phyloP scores from a whole-genome alignment of 2,888 invertebrate species.

The Rhodophaea formosa region DNA sequence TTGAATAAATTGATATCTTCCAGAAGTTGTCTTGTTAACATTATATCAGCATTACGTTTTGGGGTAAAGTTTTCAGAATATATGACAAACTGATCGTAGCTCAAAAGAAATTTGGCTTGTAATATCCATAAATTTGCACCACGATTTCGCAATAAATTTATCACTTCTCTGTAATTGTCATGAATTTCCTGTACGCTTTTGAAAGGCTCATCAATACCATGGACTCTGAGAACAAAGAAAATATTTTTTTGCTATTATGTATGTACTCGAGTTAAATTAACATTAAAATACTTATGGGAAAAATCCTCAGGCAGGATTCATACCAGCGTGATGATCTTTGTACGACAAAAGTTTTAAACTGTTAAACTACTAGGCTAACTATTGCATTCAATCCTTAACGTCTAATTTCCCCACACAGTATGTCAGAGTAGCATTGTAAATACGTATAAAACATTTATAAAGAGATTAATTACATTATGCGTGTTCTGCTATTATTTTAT shows the following conservation, averaged over 20 bases:
- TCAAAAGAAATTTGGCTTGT: conserved; percentile 62
- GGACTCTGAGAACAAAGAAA: conserved; percentile 42
- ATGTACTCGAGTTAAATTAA: no score
- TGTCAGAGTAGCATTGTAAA: no score
- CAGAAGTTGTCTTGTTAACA: conserved; percentile 49
- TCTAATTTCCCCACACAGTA: no score
- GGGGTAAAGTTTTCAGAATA: conserved; percentile 54
- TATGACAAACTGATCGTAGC: conserved; percentile 61
- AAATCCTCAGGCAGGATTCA: no score
- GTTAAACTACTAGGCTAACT: no score
- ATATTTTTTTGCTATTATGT: neutral
- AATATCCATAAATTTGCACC: conserved; percentile 60
- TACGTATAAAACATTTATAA: no score
- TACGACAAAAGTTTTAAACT: no score
- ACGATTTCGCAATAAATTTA: conserved; percentile 56
- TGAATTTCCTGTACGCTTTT: conserved; percentile 63
- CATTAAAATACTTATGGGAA: no score
- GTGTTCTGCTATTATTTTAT: no score
- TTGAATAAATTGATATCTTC: conserved; percentile 48
- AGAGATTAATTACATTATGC: no score
- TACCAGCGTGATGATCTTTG: no score
- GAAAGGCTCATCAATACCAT: conserved; percentile 53
- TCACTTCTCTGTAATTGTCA: conserved; percentile 62
- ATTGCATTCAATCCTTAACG: no score
- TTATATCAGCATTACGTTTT: conserved; percentile 58